Evolutionary conservation across 2,113 vertebrate species (phyloP).

Genomic region (Eira barbara): DNA sequence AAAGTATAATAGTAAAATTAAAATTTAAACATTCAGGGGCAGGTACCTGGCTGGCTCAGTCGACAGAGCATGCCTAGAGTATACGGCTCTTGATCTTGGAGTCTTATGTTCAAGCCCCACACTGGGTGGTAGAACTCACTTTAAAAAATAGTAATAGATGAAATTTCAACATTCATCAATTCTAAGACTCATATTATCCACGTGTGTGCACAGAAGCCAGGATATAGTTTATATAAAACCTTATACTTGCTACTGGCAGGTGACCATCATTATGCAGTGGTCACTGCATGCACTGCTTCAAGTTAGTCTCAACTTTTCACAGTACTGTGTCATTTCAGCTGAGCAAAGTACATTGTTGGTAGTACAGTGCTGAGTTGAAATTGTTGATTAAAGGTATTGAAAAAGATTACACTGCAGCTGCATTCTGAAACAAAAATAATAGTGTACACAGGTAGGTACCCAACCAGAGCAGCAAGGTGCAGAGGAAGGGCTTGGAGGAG

Average conservation of each 20-base stretch:
- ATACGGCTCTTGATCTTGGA: background rate
- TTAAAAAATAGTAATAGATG: background rate
- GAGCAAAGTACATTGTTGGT: background rate
- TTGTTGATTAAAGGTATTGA: background rate
- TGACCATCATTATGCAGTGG: background rate
- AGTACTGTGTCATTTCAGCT: background rate
- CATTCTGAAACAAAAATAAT: background rate
- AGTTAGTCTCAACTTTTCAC: background rate
- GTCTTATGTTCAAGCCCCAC: background rate
- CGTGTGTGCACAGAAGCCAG: background rate
- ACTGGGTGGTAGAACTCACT: background rate
- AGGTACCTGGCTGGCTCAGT: background rate
- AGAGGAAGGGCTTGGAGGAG: background rate
- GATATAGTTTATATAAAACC: background rate
- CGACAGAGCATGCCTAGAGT: background rate
- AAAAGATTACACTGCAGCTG: background rate
- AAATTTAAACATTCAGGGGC: background rate
- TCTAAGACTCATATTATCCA: background rate
- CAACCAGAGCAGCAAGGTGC: background rate
- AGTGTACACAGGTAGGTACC: background rate
- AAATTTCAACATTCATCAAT: conserved; percentile 1
- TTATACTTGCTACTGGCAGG: background rate
- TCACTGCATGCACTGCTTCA: background rate
- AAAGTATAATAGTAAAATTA: too few relatives aligned
- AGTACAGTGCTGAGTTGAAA: background rate